Evolutionary conservation across 2,888 invertebrate genomes (phyloP), one percentile per base, ranked within the genome.

Genomic region (Hoplodrina ambigua): DNA sequence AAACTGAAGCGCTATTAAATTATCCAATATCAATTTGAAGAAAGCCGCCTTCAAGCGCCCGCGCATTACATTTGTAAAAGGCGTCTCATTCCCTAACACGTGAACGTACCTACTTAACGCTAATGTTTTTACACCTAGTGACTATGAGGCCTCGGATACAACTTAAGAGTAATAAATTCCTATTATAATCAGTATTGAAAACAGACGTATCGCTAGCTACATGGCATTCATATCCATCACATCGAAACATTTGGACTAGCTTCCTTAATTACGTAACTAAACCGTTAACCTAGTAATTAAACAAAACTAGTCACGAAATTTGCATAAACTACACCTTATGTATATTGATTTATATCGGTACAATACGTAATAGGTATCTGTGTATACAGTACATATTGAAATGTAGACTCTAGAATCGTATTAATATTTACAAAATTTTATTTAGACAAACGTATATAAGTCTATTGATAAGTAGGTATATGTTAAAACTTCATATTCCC

Each of bases 181-280:
- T 86, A 85, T 83, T 75, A 85, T 82, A 85, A 87, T 84, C 84
- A 84, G 84, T 85, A 78, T 82, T 85, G 79, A 86, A 82, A 81
- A 84, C 85, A 89, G 81, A 86, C 86, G 86, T 87, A 90, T 88
- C 83, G 89, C 88, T 92, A 92, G 86, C 89, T 92, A 93, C 91
- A 94, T 93, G 93, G 93, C 95, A 93, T 94, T 91, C 91, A 89
- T 89, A 93, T 93, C 94, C 93, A 94, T 94, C 94, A 94, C 94
- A 93, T 93, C 92, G 89, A 93, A 89, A 94, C 92, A 93, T 93
- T 94, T 94, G 94, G 96, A 96, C 96, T 96, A 96, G 96, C 95
- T 95, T 95, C 86, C 94, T 95, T 94, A 94, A 94, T 93, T 93
- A 94, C 93, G 85, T 91, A 91, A 92, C 93, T 92, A 92, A 88